Conservation (phyloP, 2,888 invertebrate species). For the Orthonevra nobilis region DNA sequence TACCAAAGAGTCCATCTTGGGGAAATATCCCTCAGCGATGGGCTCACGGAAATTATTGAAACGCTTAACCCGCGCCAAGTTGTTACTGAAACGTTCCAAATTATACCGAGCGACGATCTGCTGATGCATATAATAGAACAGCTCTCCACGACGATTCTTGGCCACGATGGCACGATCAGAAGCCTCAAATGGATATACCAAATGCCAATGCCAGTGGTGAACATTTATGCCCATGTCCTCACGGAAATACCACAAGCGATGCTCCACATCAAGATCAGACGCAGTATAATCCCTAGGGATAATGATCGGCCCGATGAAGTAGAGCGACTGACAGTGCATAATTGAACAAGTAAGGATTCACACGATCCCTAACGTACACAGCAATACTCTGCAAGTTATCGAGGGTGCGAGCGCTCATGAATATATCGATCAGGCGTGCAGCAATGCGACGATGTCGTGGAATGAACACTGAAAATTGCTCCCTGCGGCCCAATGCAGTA, state of each 20-base stretch:
- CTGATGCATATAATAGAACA: conserved; percentile 91
- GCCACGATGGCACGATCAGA: conserved; percentile 81
- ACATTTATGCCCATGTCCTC: conserved; percentile 82
- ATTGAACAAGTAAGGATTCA: conserved; percentile 90
- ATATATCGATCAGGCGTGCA: conserved; percentile 84
- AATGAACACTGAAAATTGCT: conserved; percentile 87
- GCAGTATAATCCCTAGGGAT: conserved; percentile 88
- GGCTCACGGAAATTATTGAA: conserved; percentile 85
- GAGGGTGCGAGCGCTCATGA: conserved; percentile 86
- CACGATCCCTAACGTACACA: conserved; percentile 85
- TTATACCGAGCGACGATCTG: conserved; percentile 85
- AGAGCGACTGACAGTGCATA: conserved; percentile 89
- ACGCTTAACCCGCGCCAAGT: conserved; percentile 83
- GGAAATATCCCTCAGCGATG: conserved; percentile 91
- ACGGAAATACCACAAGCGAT: conserved; percentile 83
- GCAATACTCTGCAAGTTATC: conserved; percentile 86
- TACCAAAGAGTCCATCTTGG: conserved; percentile 89
- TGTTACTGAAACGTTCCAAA: conserved; percentile 87
- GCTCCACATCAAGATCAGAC: conserved; percentile 87
- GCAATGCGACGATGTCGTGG: conserved; percentile 86
- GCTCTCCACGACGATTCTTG: conserved; percentile 88
- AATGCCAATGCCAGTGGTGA: conserved; percentile 83
- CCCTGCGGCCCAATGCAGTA: conserved; percentile 83
- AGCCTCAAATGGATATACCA: conserved; percentile 88
- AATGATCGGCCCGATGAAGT: conserved; percentile 83